Base-by-base conservation (phyloP, 2,888 invertebrate genomes). In the Protonemura montana region DNA sequence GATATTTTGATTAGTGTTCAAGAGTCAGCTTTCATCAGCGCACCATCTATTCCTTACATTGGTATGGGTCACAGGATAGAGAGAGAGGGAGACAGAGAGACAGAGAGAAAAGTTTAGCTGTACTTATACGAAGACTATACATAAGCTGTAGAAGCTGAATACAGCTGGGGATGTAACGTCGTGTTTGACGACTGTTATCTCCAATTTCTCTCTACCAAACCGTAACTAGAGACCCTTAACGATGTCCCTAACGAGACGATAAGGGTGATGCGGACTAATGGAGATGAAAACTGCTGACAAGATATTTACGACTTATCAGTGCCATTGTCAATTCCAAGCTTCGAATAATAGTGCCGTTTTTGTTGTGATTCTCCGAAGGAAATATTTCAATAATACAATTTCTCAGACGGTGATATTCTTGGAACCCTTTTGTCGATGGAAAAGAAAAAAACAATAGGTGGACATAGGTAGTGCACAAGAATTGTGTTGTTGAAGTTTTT, bases 261-360 rank as follows among this genome's bases (percentile, higher is more conserved):
- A 59, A 59, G 59, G 59, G 59, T 59, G 59, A 21, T 59, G 59
- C 16, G 21, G 59, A 59, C 59, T 59, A 59, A 59, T 59, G 59
- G 59, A 59, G 59, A 59, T 59, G 59, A 59, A 59, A 59, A 59
- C 59, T 59, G 59, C 59, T 59, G 59, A 59, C 59, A 13, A 59
- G 59, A 10, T 59, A 59, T 59, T 59, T 21, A 21, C 59, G 59
- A 59, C 59, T 59, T 59, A 16, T 59, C 59, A 59, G 59, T 59
- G 21, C 16, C 59, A 21, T 59, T 59, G 59, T 59, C 59, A 59
- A 59, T 59, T 59, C 59, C 59, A 59, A 59, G 59, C 7, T 59
- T 3, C 3, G 59, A 59, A 59, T 59, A 59, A 59, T 59, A 21
- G 59, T 13, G 59, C n/a, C n/a, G n/a, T n/a, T n/a, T 59, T 59